Evolutionary conservation across 1,140 invertebrate species (phyloP).

Genomic region (Hylaeus anthracinus): DNA sequence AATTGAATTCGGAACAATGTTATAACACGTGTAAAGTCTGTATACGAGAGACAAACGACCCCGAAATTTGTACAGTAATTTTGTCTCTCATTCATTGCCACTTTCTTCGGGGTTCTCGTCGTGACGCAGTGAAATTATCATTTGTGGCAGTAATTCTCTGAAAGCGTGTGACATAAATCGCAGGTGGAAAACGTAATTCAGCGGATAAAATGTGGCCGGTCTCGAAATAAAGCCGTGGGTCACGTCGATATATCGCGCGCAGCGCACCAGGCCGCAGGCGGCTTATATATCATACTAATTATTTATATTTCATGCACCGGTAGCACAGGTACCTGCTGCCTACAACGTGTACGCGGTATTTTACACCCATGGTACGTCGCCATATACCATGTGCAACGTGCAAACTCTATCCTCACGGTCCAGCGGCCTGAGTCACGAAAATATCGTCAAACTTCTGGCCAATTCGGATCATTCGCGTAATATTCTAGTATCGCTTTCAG

Average conservation of each 20-base stretch:
- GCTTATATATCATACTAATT: slow-evolving; percentile 76
- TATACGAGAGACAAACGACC: neutral
- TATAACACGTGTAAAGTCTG: too few relatives aligned
- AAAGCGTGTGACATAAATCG: slow-evolving; percentile 72
- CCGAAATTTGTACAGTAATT: neutral
- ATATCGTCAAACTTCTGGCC: slow-evolving; percentile 35
- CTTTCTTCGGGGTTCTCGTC: neutral
- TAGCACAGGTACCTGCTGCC: slow-evolving; percentile 50
- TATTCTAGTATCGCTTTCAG: neutral
- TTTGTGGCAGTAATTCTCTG: slow-evolving; percentile 61
- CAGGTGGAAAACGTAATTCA: slow-evolving; percentile 70
- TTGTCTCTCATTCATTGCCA: neutral
- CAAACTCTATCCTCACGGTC: slow-evolving; percentile 20
- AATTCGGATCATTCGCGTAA: neutral
- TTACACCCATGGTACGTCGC: slow-evolving; percentile 62
- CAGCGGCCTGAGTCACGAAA: slow-evolving; percentile 31
- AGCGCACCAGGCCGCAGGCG: slow-evolving; percentile 58
- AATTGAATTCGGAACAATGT: too few relatives aligned
- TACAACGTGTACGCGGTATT: slow-evolving; percentile 64
- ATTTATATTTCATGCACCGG: slow-evolving; percentile 74
- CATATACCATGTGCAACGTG: slow-evolving; percentile 32
- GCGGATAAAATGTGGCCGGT: slow-evolving; percentile 68
- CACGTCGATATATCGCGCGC: slow-evolving; percentile 71
- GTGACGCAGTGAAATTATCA: slow-evolving; percentile 58
- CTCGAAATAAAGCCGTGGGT: slow-evolving; percentile 74